A percentile compares a stretch with the other conserved stretches of the same genome.
Evolutionary conservation across 2,888 invertebrate genomes (phyloP).

Genomic region (Tigriopus californicus): DNA sequence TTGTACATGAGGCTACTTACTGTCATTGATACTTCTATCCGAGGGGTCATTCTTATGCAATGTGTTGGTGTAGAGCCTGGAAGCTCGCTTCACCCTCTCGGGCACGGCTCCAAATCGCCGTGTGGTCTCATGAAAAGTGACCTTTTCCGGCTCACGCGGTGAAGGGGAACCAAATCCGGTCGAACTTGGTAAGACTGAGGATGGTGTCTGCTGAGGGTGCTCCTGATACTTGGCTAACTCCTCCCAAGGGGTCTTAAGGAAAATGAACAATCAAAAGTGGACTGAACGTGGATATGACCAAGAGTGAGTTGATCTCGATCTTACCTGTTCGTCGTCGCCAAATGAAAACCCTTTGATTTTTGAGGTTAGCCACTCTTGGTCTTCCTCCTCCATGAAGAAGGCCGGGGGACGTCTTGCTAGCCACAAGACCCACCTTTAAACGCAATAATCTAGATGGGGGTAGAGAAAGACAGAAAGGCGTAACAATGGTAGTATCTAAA

Average conservation of each 20-base stretch:
- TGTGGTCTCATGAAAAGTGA: too few species aligned
- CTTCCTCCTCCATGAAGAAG: slow-evolving; percentile 1
- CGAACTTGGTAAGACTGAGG: background rate
- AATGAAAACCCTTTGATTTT: slow-evolving; percentile 4
- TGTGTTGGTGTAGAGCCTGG: too few species aligned
- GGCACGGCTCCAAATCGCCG: too few species aligned
- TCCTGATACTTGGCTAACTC: background rate
- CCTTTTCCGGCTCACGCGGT: too few species aligned
- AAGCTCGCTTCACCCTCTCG: too few species aligned
- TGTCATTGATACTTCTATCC: too few species aligned
- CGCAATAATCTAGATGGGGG: background rate
- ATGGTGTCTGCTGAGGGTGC: background rate
- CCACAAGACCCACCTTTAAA: background rate
- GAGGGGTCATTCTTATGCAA: too few species aligned
- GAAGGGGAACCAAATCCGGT: too few species aligned
- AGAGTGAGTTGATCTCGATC: background rate
- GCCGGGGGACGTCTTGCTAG: background rate
- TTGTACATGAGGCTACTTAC: too few species aligned
- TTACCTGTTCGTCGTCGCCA: slow-evolving; percentile 3
- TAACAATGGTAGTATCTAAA: background rate
- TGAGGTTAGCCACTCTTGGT: slow-evolving; percentile 5
- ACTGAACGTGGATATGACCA: background rate
- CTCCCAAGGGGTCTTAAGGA: background rate
- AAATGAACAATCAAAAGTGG: too few species aligned
- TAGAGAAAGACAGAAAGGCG: background rate